phyloP scores from a whole-genome alignment of 2,113 vertebrate genomes.

The Egretta garzetta region DNA sequence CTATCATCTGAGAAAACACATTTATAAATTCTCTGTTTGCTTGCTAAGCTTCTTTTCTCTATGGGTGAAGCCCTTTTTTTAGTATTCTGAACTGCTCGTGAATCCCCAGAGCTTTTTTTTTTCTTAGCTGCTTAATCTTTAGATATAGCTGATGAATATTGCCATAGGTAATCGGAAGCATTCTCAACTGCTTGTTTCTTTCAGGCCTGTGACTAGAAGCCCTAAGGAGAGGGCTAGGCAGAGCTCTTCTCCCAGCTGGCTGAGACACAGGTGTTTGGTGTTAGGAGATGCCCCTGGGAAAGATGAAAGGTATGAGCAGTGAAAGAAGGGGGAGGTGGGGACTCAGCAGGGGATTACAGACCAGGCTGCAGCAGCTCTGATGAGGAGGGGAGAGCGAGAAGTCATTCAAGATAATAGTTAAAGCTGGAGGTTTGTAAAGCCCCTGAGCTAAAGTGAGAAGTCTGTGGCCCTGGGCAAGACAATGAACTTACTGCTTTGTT shows the following conservation, averaged over 20 bases:
- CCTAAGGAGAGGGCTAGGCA: not conserved
- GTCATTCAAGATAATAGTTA: not conserved
- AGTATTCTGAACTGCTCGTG: not conserved
- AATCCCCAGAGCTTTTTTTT: not conserved
- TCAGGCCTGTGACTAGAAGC: not conserved
- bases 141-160: not conserved
- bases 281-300: not conserved
- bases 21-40: not conserved
- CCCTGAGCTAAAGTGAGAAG: not conserved
- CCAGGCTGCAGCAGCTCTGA: not conserved
- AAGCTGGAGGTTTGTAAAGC: not conserved
- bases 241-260: not conserved
- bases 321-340: not conserved
- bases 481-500: not conserved
- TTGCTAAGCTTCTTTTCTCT: not conserved
- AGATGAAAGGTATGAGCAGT: not conserved
- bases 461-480: not conserved
- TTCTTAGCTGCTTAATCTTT: not conserved
- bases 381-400: not conserved
- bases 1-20: not conserved
- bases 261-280: not conserved
- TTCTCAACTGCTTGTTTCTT: not conserved
- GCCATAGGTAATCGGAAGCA: not conserved
- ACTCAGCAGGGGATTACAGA: not conserved
- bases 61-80: not conserved